These are phyloP conservation scores for Sitobion miscanthi DNA, from an alignment of 1,140 invertebrate species.

Conservation along the genomic window DNA sequence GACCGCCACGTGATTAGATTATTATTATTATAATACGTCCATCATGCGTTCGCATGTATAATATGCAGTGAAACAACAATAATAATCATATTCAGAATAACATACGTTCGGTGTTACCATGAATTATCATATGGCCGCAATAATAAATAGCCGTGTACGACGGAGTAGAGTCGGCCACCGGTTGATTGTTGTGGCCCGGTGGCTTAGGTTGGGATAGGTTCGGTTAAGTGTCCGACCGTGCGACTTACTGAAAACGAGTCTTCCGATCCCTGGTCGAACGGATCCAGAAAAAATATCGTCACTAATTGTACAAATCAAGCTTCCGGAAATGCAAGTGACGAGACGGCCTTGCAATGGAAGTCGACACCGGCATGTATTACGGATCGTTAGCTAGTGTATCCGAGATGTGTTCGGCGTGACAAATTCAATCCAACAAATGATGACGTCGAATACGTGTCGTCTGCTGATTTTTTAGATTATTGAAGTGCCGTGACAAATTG, in stretches of 20 bases:
- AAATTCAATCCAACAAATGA: neutral
- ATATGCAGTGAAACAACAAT: neutral
- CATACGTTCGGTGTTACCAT: neutral
- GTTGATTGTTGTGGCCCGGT: neutral
- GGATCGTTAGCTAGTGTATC: no score
- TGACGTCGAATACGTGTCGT: neutral
- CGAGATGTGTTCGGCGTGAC: neutral
- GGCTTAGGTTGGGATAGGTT: neutral
- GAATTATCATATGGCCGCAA: neutral
- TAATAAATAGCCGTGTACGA: neutral
- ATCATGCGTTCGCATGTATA: neutral
- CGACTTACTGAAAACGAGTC: neutral
- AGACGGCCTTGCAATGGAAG: neutral
- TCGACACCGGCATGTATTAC: neutral
- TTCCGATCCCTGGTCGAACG: neutral
- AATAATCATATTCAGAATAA: neutral
- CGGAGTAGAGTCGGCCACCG: neutral
- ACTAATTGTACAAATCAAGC: neutral
- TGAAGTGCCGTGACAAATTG: neutral
- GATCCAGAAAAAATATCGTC: neutral
- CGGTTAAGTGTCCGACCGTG: neutral
- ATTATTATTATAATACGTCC: neutral
- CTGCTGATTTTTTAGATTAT: neutral
- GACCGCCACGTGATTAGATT: neutral
- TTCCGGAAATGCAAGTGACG: neutral